phyloP scores from a whole-genome alignment of 2,888 invertebrate species.

The Melangyna quadrimaculata region DNA sequence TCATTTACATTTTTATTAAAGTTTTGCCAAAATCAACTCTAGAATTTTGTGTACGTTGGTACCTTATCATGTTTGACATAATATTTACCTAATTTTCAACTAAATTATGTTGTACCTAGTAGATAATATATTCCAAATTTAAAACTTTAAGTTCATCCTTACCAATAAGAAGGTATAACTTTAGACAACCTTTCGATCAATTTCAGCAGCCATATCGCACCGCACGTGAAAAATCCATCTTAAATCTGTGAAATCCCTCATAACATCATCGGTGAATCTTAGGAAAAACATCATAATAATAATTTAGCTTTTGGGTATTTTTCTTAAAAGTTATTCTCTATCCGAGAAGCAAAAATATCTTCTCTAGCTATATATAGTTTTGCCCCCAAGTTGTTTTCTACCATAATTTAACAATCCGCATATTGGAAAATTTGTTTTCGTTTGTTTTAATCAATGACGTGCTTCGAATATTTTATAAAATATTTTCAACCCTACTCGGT shows the following conservation, averaged over 20 bases:
- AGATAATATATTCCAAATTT: too few species aligned
- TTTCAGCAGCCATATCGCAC: neutral
- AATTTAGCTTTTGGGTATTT: neutral
- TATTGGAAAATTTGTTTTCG: constrained; percentile 49
- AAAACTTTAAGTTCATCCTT: neutral
- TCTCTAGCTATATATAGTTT: too few species aligned
- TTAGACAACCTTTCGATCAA: neutral
- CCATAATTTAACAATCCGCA: constrained; percentile 48
- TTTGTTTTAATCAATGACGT: constrained; percentile 66
- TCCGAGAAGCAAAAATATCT: neutral
- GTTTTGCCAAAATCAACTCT: too few species aligned
- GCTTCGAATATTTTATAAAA: constrained; percentile 35
- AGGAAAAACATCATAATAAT: neutral
- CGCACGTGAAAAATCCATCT: neutral
- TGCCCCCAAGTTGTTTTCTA: neutral
- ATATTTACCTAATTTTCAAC: neutral
- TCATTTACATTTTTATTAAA: too few species aligned
- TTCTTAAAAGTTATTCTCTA: neutral
- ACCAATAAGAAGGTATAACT: too few species aligned
- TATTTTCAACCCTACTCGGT: constrained; percentile 1
- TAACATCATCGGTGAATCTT: neutral
- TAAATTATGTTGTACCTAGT: too few species aligned
- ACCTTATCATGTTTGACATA: neutral
- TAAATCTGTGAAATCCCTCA: neutral
- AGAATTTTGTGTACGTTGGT: too few species aligned